These are phyloP conservation scores for Noctua comes DNA, from an alignment of 2,888 invertebrate genomes.

Conservation along the genomic window DNA sequence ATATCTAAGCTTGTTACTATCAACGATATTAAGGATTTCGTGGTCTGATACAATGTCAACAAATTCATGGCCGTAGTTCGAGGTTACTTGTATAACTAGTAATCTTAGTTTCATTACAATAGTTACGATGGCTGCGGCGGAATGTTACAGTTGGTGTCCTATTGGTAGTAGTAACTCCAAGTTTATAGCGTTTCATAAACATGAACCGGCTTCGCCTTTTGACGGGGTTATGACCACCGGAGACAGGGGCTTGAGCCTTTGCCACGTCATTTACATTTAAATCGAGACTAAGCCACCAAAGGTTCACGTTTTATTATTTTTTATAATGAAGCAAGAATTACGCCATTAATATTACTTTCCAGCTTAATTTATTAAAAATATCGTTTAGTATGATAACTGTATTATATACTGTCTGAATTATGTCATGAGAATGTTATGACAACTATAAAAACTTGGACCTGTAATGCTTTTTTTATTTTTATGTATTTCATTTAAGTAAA, in stretches of 20 bases:
- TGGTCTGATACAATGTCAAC: constrained; percentile 37
- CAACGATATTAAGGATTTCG: constrained; percentile 44
- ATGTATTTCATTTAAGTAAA: constrained; percentile 7
- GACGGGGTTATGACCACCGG: constrained; percentile 68
- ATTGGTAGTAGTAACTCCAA: constrained; percentile 57
- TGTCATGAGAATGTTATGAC: neutral
- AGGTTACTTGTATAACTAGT: constrained; percentile 51
- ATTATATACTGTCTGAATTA: neutral
- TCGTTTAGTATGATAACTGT: constrained; percentile 4
- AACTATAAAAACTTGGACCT: neutral
- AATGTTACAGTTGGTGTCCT: constrained; percentile 54
- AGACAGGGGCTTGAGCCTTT: constrained; percentile 68
- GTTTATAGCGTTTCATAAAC: constrained; percentile 72
- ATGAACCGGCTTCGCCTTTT: constrained; percentile 71
- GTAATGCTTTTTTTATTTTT: neutral
- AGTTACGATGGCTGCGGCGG: constrained; percentile 53
- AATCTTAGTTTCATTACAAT: constrained; percentile 62
- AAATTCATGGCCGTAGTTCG: constrained; percentile 43
- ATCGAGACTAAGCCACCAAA: constrained; percentile 70
- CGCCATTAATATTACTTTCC: constrained; percentile 57
- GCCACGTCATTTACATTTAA: constrained; percentile 78
- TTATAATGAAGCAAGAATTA: constrained; percentile 66
- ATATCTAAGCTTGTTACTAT: constrained; percentile 59
- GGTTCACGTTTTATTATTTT: constrained; percentile 57
- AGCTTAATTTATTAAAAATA: constrained; percentile 28